Conservation (phyloP, 2,797 vertebrate genomes). For the Pseudochromis fuscus region DNA sequence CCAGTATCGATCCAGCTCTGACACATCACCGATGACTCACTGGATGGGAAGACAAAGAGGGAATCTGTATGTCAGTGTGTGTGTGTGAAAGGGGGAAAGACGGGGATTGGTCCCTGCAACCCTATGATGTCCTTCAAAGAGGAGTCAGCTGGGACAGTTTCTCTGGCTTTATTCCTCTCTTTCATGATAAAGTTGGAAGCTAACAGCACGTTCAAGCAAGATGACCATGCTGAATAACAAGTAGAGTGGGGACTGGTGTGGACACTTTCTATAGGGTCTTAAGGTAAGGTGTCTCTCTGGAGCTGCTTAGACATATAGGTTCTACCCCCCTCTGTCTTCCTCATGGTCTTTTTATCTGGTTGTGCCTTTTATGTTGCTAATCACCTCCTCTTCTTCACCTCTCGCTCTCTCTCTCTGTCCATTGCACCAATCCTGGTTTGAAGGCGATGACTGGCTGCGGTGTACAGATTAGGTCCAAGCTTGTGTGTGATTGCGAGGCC, state of each 20-base stretch:
- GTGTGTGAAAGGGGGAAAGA: not conserved
- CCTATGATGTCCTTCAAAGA: constrained; percentile 41
- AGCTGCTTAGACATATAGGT: too few relatives aligned
- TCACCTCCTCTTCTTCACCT: constrained; percentile 26
- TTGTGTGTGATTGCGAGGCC: constrained; percentile 29
- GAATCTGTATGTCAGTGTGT: constrained; percentile 30
- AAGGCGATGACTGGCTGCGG: constrained; percentile 25
- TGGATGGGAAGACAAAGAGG: constrained; percentile 34
- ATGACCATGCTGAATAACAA: constrained; percentile 40
- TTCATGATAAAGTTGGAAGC: constrained; percentile 34
- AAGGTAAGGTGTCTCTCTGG: not conserved
- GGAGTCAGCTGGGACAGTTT: constrained; percentile 24
- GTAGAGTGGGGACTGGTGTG: constrained; percentile 9
- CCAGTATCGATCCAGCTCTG: constrained; percentile 72
- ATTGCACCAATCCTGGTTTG: constrained; percentile 12
- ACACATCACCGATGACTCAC: constrained; percentile 75
- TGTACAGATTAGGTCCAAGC: constrained; percentile 38
- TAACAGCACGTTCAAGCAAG: constrained; percentile 29
- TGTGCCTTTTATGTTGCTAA: constrained; percentile 19
- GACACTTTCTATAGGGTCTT: constrained; percentile 12
- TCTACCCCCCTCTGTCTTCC: not conserved
- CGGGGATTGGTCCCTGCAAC: constrained; percentile 31
- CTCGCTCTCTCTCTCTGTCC: constrained; percentile 7
- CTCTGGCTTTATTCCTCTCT: constrained; percentile 19
- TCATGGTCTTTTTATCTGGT: not conserved